phyloP scores from a whole-genome alignment of 2,113 vertebrate species.

The Carassius auratus region DNA sequence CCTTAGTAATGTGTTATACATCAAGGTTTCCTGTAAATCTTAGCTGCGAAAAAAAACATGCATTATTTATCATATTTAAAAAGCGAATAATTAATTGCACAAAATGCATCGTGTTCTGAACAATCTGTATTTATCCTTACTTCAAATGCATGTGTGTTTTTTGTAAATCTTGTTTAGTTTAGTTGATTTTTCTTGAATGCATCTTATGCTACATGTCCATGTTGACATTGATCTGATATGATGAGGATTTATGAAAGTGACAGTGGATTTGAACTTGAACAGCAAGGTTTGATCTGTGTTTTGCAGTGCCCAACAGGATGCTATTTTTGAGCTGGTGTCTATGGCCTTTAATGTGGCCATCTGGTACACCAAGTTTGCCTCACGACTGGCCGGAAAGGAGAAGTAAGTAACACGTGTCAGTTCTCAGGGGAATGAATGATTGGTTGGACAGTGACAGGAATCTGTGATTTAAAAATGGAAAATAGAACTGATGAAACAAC shows the following conservation, averaged over 20 bases:
- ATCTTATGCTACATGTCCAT: neutral
- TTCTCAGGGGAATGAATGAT: neutral
- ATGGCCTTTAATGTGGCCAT: constrained; percentile 95
- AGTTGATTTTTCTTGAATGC: neutral
- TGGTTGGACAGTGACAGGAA: neutral
- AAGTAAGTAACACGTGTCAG: constrained; percentile 80
- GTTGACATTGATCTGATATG: neutral
- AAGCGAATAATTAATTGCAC: neutral
- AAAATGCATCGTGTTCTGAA: neutral
- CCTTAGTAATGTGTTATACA: neutral
- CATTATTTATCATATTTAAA: neutral
- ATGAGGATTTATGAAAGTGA: neutral
- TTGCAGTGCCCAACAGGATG: constrained; percentile 92
- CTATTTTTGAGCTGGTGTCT: constrained; percentile 91
- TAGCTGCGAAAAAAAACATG: neutral
- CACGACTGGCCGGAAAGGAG: constrained; percentile 93
- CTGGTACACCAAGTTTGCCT: constrained; percentile 97
- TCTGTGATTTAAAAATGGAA: neutral
- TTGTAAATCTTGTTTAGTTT: neutral
- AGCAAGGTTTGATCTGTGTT: constrained; percentile 9
- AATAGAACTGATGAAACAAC: too few species aligned
- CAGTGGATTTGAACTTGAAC: neutral
- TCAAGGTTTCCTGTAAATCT: too few species aligned
- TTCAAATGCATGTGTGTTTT: neutral
- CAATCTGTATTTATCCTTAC: neutral